Evolutionary conservation across 2,888 invertebrate genomes (phyloP), one percentile per base, ranked within the genome.

Genomic region (Actias luna): DNA sequence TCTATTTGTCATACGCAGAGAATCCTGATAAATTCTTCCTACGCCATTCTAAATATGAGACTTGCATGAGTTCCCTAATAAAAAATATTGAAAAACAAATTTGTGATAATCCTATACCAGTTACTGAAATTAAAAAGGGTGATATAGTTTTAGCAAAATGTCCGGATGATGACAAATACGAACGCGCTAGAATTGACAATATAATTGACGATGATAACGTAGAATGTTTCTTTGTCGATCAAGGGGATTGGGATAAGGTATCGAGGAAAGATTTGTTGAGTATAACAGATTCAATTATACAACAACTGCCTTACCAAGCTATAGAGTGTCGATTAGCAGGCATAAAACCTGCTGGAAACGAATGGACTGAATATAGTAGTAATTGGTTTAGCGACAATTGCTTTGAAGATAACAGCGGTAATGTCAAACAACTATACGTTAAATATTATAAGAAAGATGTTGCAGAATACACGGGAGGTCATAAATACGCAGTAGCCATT

Each of bases 301-400:
- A 77, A 3, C 87, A 88, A 72, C 75, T 95, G 65, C 95, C 95
- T 0, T 95, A 95, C 69, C 93, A 94, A 91, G 94, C 94, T 2
- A 94, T 95, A 42, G 94, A 94, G 79, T 95, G 95, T 78, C 79
- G 90, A 57, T 77, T 95, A 58, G 75, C 92, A n/a, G 94, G 94
- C 27, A 73, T 95, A 0, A 71, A 79, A 66, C 93, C 94, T 0
- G 73, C 79, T 0, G 84, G 86, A 1, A 80, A 89, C 2, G 75
- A 81, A 1, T 95, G 95, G 94, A 80, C 88, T 0, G 92, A 92
- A 35, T 92, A 92, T 58, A 90, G 91, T 3, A 92, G 84, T 0
- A 93, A 94, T 72, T 88, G 93, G 79, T 81, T 95, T 27, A 92
- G 83, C 61, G 86, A 93, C 36, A 86, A 85, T 58, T 88, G 91